Evolutionary conservation across 64 coral and sea anemone species (phyloP).

Genomic region (Cladopsammia gracilis): DNA sequence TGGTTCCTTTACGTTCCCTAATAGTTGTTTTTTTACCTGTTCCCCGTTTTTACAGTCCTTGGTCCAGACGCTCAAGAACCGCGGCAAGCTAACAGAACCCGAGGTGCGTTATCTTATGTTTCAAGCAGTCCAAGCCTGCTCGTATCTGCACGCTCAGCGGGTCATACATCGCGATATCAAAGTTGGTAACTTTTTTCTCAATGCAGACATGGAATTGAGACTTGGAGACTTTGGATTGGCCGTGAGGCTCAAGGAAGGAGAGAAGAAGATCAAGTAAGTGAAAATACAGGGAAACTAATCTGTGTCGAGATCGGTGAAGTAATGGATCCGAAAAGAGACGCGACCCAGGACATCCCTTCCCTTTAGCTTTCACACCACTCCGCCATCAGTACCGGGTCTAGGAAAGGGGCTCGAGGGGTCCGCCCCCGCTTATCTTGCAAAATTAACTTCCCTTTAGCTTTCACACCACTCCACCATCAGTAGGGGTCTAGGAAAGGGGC

Average conservation of each 20-base stretch:
- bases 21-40: background rate
- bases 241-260: constrained; percentile 71
- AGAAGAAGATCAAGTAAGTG: constrained; percentile 89
- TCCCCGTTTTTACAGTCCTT: constrained; percentile 63
- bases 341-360: too few relatives aligned
- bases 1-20: too few relatives aligned
- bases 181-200: constrained; percentile 98
- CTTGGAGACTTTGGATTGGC: constrained; percentile 98
- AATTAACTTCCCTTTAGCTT: too few relatives aligned
- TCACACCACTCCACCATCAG: too few relatives aligned
- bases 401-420: too few relatives aligned
- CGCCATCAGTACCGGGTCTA: too few relatives aligned
- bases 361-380: too few relatives aligned
- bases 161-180: constrained; percentile 99
- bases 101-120: constrained; percentile 98
- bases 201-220: constrained; percentile 93
- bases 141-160: constrained; percentile 90
- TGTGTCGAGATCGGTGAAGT: too few relatives aligned
- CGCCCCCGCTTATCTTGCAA: too few relatives aligned
- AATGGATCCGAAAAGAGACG: too few relatives aligned
- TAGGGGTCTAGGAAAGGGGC: too few relatives aligned
- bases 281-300: background rate
- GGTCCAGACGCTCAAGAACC: constrained; percentile 92
- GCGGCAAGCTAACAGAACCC: constrained; percentile 90
- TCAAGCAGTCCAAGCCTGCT: constrained; percentile 93